Percentiles rank a stretch among this genome's conserved stretches.
Conservation (phyloP, 2,797 vertebrate genomes). For the Semotilus atromaculatus region DNA sequence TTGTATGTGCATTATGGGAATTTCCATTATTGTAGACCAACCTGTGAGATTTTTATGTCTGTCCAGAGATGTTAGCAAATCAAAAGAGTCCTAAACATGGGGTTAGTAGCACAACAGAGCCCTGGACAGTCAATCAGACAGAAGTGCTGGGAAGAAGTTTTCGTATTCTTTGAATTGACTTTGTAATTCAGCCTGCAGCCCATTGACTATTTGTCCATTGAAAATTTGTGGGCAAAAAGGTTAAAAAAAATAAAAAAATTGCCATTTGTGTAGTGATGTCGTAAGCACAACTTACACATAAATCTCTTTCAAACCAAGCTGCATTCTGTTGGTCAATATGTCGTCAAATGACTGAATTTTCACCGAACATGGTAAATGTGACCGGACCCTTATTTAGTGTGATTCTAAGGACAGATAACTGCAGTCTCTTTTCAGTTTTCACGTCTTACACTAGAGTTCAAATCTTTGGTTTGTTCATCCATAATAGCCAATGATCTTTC, state of each 20-base stretch:
- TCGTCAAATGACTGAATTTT: background rate
- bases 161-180: background rate
- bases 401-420: background rate
- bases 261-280: background rate
- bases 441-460: background rate
- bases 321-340: background rate
- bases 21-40: background rate
- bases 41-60: background rate
- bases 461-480: conserved; percentile 7
- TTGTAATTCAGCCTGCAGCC: background rate
- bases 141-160: background rate
- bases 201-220: background rate
- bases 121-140: background rate
- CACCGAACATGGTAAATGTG: background rate
- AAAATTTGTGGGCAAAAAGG: background rate
- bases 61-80: background rate
- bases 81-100: background rate
- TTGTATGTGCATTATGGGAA: background rate
- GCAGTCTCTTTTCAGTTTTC: background rate
- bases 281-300: background rate
- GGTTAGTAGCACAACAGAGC: background rate
- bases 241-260: background rate
- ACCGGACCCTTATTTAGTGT: background rate
- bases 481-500: conserved; percentile 18
- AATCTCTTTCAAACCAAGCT: background rate